Base-by-base conservation (phyloP, 2,113 vertebrate genomes). In the Corvus cornix region DNA sequence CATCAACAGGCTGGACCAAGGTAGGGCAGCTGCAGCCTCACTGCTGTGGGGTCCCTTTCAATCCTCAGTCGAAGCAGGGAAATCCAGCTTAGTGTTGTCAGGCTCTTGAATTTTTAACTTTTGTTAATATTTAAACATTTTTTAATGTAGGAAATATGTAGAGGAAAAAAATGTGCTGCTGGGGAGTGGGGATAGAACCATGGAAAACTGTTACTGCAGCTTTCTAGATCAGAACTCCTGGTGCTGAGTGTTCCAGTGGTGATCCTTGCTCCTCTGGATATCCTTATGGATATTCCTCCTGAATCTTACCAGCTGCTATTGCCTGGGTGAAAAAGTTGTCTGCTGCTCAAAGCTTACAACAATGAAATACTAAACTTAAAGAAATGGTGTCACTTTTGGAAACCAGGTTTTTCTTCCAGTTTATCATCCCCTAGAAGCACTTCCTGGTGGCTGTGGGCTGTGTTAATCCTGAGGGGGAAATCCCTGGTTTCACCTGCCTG, bases 1-100 rank as follows among this genome's bases (percentile, higher is more conserved):
- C 14, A 97, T 99, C 70, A 98, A 58, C 96, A 98, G 98, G 18
- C 98, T 99, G 26, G 99, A 99, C 87, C 98, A 99, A 98, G 97
- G 99, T 99, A 98, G 3, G 98, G 74, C 9, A 73, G 3, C 26
- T 5, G 14, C 3, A 7, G 31, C 33, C 56, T 2, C 18, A 11
- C 55, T 82, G 11, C 35, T 67, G 13, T 58, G 83, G 52, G 44
- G 0, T 9, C 30, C n/a, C 62, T 22, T 37, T 23, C n/a, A 70
- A 9, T 24, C 4, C 43, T 59, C 44, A 30, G 15, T 28, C 37
- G 4, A 10, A 74, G 28, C 20, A 20, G 43, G 15, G 5, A 70
- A 37, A 49, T 13, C 1, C 1, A 30, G 52, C 52, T 49, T 6
- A 10, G 37, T 10, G 8, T 49, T 63, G 91, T 24, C 73, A 81